Evolutionary conservation across 2,888 invertebrate species (phyloP).

Genomic region (Amorpha juglandis): DNA sequence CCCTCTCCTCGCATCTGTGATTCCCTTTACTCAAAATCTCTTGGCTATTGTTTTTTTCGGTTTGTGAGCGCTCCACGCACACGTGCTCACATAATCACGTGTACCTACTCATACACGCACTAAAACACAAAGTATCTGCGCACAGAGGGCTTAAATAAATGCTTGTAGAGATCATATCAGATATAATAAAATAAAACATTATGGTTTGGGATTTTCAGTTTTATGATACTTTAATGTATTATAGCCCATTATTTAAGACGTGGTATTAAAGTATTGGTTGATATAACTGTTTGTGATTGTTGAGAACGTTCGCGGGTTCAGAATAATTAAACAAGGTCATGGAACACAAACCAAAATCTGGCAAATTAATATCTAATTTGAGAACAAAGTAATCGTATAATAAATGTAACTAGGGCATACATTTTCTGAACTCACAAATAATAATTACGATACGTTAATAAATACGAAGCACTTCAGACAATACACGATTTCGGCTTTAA

Average conservation of each 20-base stretch:
- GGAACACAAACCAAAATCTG: no score
- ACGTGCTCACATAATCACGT: not conserved
- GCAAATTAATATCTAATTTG: no score
- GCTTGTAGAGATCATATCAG: not conserved
- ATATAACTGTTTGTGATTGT: no score
- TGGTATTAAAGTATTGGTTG: no score
- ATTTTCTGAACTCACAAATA: no score
- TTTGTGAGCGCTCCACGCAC: conserved; percentile 29
- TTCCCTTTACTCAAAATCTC: conserved; percentile 33
- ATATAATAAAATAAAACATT: conserved; percentile 7
- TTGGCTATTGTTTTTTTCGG: conserved; percentile 42
- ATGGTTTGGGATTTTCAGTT: not conserved
- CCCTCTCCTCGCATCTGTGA: conserved; percentile 5
- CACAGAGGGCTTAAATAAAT: not conserved
- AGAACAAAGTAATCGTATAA: no score
- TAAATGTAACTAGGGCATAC: no score
- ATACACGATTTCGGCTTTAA: no score
- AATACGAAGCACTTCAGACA: no score
- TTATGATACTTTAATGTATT: not conserved
- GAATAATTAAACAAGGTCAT: no score
- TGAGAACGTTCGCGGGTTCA: no score
- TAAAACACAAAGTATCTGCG: not conserved
- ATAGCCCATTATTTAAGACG: not conserved
- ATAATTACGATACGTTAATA: no score
- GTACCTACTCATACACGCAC: not conserved